A percentile compares a stretch with the other conserved stretches of the same genome.
phyloP scores from a whole-genome alignment of 1,140 invertebrate genomes.

The Portunus trituberculatus region DNA sequence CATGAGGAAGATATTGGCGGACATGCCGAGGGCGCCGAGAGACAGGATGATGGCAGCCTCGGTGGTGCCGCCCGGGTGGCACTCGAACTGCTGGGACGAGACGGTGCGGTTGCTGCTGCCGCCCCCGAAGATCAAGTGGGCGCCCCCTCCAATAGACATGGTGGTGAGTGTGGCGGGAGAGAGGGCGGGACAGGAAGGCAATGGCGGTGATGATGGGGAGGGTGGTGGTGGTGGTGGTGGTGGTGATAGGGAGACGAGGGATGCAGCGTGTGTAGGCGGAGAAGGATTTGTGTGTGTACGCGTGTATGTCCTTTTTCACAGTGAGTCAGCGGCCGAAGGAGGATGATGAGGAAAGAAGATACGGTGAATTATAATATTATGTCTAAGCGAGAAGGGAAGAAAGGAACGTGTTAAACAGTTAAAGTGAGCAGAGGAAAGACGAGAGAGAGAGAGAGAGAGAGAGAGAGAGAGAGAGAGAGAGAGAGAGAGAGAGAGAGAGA shows the following conservation, averaged over 20 bases:
- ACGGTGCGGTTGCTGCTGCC: constrained; percentile 70
- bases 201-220: background rate
- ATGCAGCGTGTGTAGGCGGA: background rate
- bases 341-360: background rate
- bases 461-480: background rate
- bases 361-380: background rate
- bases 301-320: too few species aligned
- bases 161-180: background rate
- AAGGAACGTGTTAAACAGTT: background rate
- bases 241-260: background rate
- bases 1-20: constrained; percentile 91
- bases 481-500: background rate
- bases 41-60: constrained; percentile 90
- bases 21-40: constrained; percentile 89
- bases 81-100: constrained; percentile 83
- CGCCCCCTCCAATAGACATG: constrained; percentile 60
- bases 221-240: constrained; percentile 27
- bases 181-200: background rate
- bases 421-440: too few species aligned
- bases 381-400: background rate
- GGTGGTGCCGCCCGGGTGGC: constrained; percentile 89
- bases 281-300: background rate
- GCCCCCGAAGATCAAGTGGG: constrained; percentile 71
- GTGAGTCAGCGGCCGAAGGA: background rate
- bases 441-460: background rate